Evolutionary conservation across 2,113 vertebrate genomes (phyloP).

Genomic region (Plecturocebus donacophilus): DNA sequence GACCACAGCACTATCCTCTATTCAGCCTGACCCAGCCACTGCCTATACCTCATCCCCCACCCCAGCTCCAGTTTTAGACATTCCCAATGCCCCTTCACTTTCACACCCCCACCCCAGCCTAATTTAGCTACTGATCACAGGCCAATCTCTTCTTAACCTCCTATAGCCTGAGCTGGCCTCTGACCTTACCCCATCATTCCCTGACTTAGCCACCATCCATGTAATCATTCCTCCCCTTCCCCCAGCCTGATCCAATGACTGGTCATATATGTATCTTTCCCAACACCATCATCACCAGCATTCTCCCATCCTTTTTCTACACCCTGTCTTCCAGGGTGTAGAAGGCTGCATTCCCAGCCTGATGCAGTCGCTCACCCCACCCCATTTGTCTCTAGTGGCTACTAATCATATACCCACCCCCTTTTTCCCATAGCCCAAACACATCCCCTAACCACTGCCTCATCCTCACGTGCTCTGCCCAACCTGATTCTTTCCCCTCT

Average conservation of each 20-base stretch:
- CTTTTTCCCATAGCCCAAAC: neutral
- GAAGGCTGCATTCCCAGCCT: neutral
- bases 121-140: conserved; percentile 33
- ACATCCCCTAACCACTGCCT: neutral
- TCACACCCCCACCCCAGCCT: neutral
- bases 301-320: neutral
- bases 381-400: neutral
- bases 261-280: neutral
- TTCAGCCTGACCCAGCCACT: neutral
- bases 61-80: neutral
- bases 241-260: neutral
- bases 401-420: neutral
- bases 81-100: neutral
- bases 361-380: neutral
- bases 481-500: neutral
- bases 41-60: neutral
- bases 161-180: neutral
- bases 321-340: neutral
- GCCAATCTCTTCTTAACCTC: neutral
- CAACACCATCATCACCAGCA: neutral
- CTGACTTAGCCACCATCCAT: neutral
- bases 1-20: conserved; percentile 50
- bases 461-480: neutral
- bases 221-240: neutral
- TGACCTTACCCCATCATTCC: conserved; percentile 22